Base-by-base conservation (phyloP, 92 coral and sea anemone genomes). In the Scolanthus callimorphus region DNA sequence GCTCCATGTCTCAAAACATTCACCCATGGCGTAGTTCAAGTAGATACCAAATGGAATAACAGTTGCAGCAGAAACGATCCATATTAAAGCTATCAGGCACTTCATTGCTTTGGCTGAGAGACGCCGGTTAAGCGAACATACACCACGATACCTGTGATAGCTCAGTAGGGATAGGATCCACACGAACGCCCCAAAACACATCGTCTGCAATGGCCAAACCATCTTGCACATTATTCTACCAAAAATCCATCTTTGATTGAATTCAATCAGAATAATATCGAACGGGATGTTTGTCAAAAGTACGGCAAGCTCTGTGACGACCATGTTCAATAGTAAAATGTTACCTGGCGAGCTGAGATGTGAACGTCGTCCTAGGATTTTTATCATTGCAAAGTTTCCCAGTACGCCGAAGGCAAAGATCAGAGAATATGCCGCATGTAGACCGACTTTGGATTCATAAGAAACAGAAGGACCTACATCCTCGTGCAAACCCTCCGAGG, bases 151-250 rank as follows among this genome's bases (percentile, higher is more conserved):
- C 17, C 88, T 67, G 30, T 86, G 84, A 27, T 70, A 20, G 43
- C 95, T 86, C 55, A 86, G 58, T 17, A 82, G 59, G 27, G 83
- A 76, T 1, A 86, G 47, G 0, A 79, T 81, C 67, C 85, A 57
- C 2, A 86, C 95, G 11, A 86, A 70, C 2, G 80, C 83, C 0
- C 95, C 89, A n/a, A 75, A 69, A 0, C 85, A 77, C 3, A 84
- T 55, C 0, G 95, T 86, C 55, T 86, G 95, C 31, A 86, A 31
- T 0, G 95, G 95, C 84, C 88, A 81, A 2, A 86, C 20, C 1
- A 81, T 37, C 45, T 81, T 84, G 51, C 95, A 86, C 85, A 86
- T 50, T 0, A 73, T 20, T 8, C 71, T 17, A 4, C 95, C 95
- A 47, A 81, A 81, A 41, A 81, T 31, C 95, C 95, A 86, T n/a